Conservation (phyloP, 2,113 vertebrate genomes). For the Condylura cristata region DNA sequence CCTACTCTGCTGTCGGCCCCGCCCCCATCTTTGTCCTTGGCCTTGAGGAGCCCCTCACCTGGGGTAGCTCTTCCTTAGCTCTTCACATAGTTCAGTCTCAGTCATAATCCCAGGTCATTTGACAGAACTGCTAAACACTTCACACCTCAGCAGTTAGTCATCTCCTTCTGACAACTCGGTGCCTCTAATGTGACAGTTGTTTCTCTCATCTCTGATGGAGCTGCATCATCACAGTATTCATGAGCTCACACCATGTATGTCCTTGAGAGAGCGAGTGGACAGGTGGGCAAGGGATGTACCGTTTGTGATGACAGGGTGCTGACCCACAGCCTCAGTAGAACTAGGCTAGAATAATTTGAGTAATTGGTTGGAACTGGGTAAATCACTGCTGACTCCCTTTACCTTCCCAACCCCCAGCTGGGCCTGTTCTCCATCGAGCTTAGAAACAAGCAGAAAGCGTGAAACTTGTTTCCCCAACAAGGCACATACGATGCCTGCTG, state of each 20-base stretch:
- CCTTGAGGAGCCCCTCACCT: rapidly evolving
- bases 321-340: background rate
- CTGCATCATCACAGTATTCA: too few relatives aligned
- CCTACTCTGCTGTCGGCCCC: too few relatives aligned
- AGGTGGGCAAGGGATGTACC: background rate
- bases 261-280: too few relatives aligned
- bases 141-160: background rate
- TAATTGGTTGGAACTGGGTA: background rate
- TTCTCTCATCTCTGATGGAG: background rate
- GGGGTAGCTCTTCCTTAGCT: background rate
- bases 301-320: background rate
- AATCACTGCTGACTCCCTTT: background rate
- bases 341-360: background rate
- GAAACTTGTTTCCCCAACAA: background rate
- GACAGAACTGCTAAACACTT: background rate
- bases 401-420: background rate
- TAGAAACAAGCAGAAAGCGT: background rate
- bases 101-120: background rate
- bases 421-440: background rate
- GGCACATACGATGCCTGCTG: rapidly evolving
- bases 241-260: background rate
- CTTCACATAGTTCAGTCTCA: background rate
- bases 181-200: background rate
- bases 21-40: background rate
- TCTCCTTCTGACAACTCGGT: background rate